phyloP scores from a whole-genome alignment of 1,140 invertebrate species.

The Macrobrachium nipponense region DNA sequence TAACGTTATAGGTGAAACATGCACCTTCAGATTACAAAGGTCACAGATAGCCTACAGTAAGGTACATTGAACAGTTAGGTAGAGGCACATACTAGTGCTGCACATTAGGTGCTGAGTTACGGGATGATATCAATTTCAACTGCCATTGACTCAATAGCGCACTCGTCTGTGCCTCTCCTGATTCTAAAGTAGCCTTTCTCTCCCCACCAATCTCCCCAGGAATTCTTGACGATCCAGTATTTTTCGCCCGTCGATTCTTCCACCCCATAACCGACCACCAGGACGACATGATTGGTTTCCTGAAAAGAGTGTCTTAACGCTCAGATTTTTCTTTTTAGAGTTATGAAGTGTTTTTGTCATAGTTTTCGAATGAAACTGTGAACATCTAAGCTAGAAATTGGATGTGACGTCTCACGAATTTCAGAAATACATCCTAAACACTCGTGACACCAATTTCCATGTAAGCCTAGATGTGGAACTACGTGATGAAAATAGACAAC shows the following conservation, averaged over 20 bases:
- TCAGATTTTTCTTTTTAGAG: neutral
- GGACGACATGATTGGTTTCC: slow-evolving; percentile 71
- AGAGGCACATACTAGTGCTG: too few species aligned
- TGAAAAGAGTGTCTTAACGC: slow-evolving; percentile 25
- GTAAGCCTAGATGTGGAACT: too few species aligned
- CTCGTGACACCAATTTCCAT: too few species aligned
- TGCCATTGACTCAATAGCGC: slow-evolving; percentile 68
- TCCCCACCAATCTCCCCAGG: slow-evolving; percentile 74
- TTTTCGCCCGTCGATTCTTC: slow-evolving; percentile 67
- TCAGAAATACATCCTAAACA: neutral
- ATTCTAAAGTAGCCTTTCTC: slow-evolving; percentile 73
- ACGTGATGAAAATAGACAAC: too few species aligned
- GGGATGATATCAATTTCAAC: slow-evolving; percentile 65
- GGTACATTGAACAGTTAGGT: too few species aligned
- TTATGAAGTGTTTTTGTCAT: neutral
- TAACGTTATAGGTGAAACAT: too few species aligned
- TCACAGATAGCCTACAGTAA: too few species aligned
- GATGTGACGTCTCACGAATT: too few species aligned
- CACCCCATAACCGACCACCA: slow-evolving; percentile 72
- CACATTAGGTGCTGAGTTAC: neutral
- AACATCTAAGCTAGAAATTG: too few species aligned
- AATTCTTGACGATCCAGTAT: slow-evolving; percentile 71
- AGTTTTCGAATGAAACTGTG: neutral
- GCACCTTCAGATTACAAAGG: too few species aligned
- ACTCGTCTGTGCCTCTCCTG: slow-evolving; percentile 72